Evolutionary conservation across 2,113 vertebrate species (phyloP).

Genomic region (Indicator indicator): DNA sequence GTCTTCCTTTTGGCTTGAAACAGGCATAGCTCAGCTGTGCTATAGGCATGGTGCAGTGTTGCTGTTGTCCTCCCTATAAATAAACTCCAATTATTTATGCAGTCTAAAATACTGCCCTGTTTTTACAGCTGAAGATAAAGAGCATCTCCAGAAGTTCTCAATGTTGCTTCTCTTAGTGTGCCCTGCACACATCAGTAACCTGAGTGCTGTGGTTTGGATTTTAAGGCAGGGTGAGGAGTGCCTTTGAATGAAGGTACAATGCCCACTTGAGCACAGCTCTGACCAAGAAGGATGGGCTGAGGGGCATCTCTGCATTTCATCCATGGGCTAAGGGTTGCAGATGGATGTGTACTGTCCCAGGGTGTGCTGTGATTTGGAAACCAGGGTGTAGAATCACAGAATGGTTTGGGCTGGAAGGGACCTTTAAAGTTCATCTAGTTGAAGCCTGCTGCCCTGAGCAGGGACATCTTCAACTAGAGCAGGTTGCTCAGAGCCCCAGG

Average conservation of each 20-base stretch:
- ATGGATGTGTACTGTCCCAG: fast-evolving
- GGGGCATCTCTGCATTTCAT: background rate
- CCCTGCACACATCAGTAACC: background rate
- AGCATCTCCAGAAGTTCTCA: background rate
- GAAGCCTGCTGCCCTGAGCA: background rate
- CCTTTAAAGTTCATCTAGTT: background rate
- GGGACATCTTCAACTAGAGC: background rate
- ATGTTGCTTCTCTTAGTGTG: background rate
- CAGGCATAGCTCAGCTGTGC: background rate
- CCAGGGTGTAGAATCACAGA: background rate
- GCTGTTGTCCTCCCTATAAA: background rate
- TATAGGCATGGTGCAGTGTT: background rate
- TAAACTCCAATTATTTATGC: background rate
- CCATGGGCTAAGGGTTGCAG: background rate
- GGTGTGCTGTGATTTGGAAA: background rate
- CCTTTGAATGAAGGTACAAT: background rate
- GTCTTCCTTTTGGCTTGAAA: background rate
- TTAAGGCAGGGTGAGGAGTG: background rate
- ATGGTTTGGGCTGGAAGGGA: background rate
- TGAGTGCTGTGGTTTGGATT: background rate
- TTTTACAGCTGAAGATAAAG: background rate
- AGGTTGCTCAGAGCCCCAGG: background rate
- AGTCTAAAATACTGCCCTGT: background rate
- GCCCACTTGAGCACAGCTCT: background rate
- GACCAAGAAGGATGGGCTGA: background rate